These are phyloP conservation scores for Acanthoscelides obtectus DNA, from an alignment of 2,888 invertebrate species.

Conservation along the genomic window DNA sequence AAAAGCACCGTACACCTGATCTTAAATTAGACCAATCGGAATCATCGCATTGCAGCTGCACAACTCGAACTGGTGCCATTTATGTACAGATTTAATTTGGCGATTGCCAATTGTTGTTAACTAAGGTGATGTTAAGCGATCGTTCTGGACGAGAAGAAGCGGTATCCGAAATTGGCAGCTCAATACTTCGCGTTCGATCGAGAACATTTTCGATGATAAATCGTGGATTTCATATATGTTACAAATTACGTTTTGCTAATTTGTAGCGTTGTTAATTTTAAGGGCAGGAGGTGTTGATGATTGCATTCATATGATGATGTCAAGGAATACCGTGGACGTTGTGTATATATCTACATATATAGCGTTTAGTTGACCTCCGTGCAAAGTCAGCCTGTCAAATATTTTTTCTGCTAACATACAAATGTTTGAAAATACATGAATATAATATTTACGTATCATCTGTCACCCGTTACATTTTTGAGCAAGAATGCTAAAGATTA, in stretches of 20 bases:
- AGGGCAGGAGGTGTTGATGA: slow-evolving; percentile 33
- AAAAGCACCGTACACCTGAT: no score
- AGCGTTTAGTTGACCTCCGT: background rate
- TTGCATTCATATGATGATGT: slow-evolving; percentile 23
- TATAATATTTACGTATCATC: no score
- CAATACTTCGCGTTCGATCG: slow-evolving; percentile 20
- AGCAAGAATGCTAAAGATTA: no score
- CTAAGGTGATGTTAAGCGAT: slow-evolving; percentile 24
- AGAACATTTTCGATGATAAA: background rate
- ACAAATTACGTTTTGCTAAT: slow-evolving; percentile 36
- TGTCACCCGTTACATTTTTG: no score
- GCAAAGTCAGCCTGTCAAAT: background rate
- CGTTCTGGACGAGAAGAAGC: slow-evolving; percentile 14
- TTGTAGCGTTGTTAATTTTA: slow-evolving; percentile 38
- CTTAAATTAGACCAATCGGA: background rate
- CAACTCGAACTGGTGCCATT: slow-evolving; percentile 33
- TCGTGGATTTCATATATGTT: slow-evolving; percentile 19
- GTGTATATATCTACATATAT: slow-evolving; percentile 24
- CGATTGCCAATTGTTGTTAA: slow-evolving; percentile 28
- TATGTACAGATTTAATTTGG: slow-evolving; percentile 20
- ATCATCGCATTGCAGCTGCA: background rate
- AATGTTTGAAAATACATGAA: no score
- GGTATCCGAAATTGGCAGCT: slow-evolving; percentile 35
- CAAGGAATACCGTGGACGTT: slow-evolving; percentile 27
- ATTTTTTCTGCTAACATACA: no score